Base-by-base conservation (phyloP, 2,888 invertebrate genomes). In the Pristionchus fissidentatus region DNA sequence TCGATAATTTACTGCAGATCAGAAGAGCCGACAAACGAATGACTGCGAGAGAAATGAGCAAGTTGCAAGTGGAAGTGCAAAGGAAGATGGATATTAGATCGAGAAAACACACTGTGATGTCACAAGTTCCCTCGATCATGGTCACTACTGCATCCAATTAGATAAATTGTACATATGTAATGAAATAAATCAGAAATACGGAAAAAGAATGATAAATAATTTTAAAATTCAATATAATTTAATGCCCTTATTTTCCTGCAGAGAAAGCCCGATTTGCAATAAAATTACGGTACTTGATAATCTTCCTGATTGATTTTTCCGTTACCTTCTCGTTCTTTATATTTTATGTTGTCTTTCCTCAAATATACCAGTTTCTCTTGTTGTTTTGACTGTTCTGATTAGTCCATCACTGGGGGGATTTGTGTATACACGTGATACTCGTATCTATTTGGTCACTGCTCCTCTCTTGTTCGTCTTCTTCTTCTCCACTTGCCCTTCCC, bases 51-150 rank as follows among this genome's bases (percentile, higher is more conserved):
- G 80, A 85, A 46, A 70, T 87, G 84, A 66, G 85, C 43, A 88
- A 88, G 60, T 73, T 88, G 84, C 87, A 88, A 77, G 84, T 87
- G 60, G 87, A 88, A 77, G 87, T 87, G 35, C 49, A 78, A 29
- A 49, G 55, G 26, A 49, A 55, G 35, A 78, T 35, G 35, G 55
- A 38, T 5, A 66, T 66, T 52, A 13, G n/a, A 5, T 78, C 78
- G 22, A 52, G 78, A 29, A 49, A 43, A 22, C 8, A n/a, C 32
- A 52, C 78, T 35, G 26, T 29, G 15, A 29, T 15, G 8, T 78
- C 78, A 15, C 52, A 52, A 78, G 52, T 78, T 52, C 78, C 78
- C 7, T 78, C 78, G 4, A 78, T 78, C 43, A 52, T 52, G 35
- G 46, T 78, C 8, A 52, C 78, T 26, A 73, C 73, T 46, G 41